Base-by-base conservation (phyloP, 2,888 invertebrate genomes). In the Cheilosia variabilis region DNA sequence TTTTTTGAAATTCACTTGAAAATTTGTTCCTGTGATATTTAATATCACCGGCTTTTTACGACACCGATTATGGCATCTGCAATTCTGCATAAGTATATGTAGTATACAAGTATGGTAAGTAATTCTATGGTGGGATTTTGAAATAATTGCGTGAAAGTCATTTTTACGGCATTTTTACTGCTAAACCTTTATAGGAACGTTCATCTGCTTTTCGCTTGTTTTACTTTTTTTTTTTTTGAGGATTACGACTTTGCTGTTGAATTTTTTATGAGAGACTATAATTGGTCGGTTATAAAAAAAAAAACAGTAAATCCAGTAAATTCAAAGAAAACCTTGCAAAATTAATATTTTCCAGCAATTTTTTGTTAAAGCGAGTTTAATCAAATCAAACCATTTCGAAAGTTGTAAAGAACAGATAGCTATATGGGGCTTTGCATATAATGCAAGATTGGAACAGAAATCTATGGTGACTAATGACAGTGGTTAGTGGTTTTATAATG, bases 61-160 rank as follows among this genome's bases (percentile, higher is more conserved):
- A 81, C 76, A 77, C 76, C 81, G 72, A 72, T 81, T 80, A 86
- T 76, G 76, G 65, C 45, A 41, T 45, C 45, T 72, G 62, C 55
- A 66, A 19, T 19, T 19, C 19, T 19, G 19, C 19, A 19, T 19
- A 19, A 1, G 1, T 63, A 17, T 22, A 22, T 19, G 19, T 4
- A 13, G 13, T 15, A 15, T 19, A 9, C 47, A 4, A 9, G 7
- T 17, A 7, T 45, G 45, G 65, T 65, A 62, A 77, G 66, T 65
- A 52, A 63, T 65, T 53, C 58, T 65, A 13, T 13, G 66, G 66
- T 71, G 80, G 57, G 71, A 68, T 63, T 77, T 86, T 72, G 55
- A 68, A 76, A 76, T 86, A 86, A 86, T 86, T 81, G 62, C 66
- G 13, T 53, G 76, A 57, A 45, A 43, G 17, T 68, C 58, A 65